Evolutionary conservation across 2,888 invertebrate genomes (phyloP), one percentile per base, ranked within the genome.

Genomic region (Drosophila hamatofila): DNA sequence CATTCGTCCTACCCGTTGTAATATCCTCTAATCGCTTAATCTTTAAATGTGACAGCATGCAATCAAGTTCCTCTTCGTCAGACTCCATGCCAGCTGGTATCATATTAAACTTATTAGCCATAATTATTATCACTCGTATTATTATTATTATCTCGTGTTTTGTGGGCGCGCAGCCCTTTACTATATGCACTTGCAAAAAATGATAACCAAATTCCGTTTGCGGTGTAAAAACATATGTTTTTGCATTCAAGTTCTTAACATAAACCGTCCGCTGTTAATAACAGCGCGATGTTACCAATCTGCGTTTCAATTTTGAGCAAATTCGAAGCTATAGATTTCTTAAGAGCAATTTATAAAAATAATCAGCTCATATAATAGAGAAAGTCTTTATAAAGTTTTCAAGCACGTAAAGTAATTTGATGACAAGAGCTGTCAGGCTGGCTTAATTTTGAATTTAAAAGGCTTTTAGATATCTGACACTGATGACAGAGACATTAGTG

Each of bases 21-120:
- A 93, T 92, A 78, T 93, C 91, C 44, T 92, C 92, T 61, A 93
- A 83, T 39, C 93, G 88, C 44, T 92, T 92, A 55, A 93, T 92
- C 83, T 92, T 93, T 27, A 93, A 74, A 58, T 89, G 83, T 57
- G 88, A 71, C 63, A 75, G 48, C 39, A 83, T 62, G n/a, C 61
- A 62, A 5, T 87, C 88, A 25, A 91, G 63, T 37, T 83, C 71
- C 1, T 88, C 83, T 0, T 90, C 88, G n/a, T 91, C 90, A 25
- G 90, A 89, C 66, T 93, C 92, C 69, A 83, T 89, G 64, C 92
- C 92, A 63, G 91, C 92, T 68, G 92, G 92, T 58, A 92, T 66
- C 46, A 52, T 58, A 12, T 56, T 72, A 54, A 33, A 55, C 21
- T 35, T 58, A 46, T 62, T 66, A 27, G 75, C 80, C 88, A 83